These are phyloP conservation scores for Ichneumoninae sp. DNA, from an alignment of 2,888 invertebrate genomes.

Conservation along the genomic window DNA sequence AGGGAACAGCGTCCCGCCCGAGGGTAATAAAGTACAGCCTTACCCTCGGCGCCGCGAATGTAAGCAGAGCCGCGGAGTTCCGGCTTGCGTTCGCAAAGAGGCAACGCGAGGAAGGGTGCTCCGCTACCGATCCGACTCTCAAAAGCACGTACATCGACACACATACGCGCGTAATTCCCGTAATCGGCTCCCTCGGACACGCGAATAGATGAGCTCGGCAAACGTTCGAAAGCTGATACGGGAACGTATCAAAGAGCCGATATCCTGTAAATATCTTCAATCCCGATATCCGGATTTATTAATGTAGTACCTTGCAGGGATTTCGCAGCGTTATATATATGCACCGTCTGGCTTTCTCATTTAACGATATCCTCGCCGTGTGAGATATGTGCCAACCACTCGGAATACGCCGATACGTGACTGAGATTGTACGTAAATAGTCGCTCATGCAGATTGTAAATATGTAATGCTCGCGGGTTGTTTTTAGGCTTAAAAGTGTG, in stretches of 20 bases:
- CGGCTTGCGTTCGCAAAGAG: constrained; percentile 20
- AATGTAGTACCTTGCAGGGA: not conserved
- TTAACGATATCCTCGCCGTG: not conserved
- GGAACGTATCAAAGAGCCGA: constrained; percentile 1
- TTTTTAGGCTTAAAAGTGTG: no score
- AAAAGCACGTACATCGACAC: not conserved
- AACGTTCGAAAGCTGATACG: constrained; percentile 10
- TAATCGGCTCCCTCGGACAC: not conserved
- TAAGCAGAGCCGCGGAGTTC: constrained; percentile 48
- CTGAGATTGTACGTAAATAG: no score
- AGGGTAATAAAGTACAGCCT: constrained; percentile 52
- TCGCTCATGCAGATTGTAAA: no score
- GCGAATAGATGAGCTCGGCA: constrained; percentile 3
- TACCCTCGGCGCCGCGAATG: constrained; percentile 28
- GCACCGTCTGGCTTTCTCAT: not conserved
- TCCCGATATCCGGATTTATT: not conserved
- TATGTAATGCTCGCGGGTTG: no score
- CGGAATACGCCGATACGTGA: constrained; percentile 1
- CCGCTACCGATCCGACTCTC: not conserved
- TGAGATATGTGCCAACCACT: constrained; percentile 24
- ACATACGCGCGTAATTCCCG: not conserved
- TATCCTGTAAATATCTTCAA: constrained; percentile 30
- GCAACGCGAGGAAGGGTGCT: not conserved
- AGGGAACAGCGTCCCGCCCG: constrained; percentile 28
- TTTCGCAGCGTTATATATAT: not conserved